Evolutionary conservation across 2,888 invertebrate species (phyloP).

Genomic region (Scrobipalpa costella): DNA sequence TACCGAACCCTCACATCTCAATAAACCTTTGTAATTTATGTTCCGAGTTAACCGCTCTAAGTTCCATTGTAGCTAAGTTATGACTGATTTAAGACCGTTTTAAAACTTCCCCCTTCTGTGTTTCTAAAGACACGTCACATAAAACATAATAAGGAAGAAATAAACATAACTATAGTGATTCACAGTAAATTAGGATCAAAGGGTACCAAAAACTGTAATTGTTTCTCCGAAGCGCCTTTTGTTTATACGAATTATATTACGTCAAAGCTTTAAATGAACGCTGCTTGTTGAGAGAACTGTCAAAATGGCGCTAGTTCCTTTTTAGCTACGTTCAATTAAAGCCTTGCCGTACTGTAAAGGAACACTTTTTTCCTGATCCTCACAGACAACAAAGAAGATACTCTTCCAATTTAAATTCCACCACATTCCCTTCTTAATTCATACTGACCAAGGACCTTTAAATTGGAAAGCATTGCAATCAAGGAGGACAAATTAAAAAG

Average conservation of each 20-base stretch:
- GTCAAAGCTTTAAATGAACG: no score
- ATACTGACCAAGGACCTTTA: neutral
- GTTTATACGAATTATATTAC: neutral
- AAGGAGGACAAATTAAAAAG: neutral
- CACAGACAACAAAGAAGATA: conserved; percentile 11
- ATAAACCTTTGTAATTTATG: neutral
- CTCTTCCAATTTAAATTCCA: neutral
- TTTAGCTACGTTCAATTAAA: no score
- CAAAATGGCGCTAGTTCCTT: no score
- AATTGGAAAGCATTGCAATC: neutral
- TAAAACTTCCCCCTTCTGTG: neutral
- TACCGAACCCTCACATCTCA: neutral
- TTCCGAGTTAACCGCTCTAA: neutral
- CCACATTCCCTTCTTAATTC: neutral
- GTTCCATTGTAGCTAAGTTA: neutral
- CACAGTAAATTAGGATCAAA: neutral
- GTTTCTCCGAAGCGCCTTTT: neutral
- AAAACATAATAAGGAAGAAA: neutral
- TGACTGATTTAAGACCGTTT: neutral
- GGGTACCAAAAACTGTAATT: neutral
- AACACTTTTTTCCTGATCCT: neutral
- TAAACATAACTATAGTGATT: conserved; percentile 10
- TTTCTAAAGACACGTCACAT: neutral
- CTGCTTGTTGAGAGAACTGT: no score
- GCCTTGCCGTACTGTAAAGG: no score